Evolutionary conservation across 1,140 invertebrate genomes (phyloP).

Genomic region (Heterodera carotae): DNA sequence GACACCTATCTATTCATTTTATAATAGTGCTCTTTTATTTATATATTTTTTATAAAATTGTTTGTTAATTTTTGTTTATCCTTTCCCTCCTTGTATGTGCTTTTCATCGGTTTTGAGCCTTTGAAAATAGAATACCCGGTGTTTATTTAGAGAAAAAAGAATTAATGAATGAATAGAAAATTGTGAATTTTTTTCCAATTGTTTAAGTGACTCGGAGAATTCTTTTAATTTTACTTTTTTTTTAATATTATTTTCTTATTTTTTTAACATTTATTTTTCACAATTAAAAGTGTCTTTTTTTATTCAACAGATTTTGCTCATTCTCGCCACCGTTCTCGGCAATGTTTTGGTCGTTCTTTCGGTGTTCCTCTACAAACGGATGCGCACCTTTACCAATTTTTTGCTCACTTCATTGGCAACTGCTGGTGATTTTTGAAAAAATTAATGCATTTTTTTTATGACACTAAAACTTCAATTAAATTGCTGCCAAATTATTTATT

Average conservation of each 20-base stretch:
- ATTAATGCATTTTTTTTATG: slow-evolving; percentile 2
- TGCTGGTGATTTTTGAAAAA: slow-evolving; percentile 53
- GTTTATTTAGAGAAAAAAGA: too few species aligned
- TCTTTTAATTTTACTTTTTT: background rate
- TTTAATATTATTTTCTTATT: slow-evolving; percentile 27
- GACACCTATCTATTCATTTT: too few species aligned
- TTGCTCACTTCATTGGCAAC: slow-evolving; percentile 63
- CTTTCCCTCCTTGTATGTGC: too few species aligned
- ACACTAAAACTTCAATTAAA: too few species aligned
- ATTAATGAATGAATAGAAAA: too few species aligned
- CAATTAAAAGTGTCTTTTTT: too few species aligned
- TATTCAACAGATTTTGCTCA: slow-evolving; percentile 63
- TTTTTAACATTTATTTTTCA: slow-evolving; percentile 25
- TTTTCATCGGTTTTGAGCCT: too few species aligned
- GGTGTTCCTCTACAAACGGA: slow-evolving; percentile 64
- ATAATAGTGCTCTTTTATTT: too few species aligned
- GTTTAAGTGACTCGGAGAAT: too few species aligned
- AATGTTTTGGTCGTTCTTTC: slow-evolving; percentile 65
- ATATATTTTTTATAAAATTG: too few species aligned
- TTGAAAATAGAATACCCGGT: too few species aligned
- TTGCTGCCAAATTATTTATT: background rate
- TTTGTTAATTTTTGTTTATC: too few species aligned
- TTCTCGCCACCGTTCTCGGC: slow-evolving; percentile 62
- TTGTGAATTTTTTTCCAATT: slow-evolving; percentile 16
- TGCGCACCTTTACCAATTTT: slow-evolving; percentile 66